Conservation (phyloP, 92 coral and sea anemone species). For the Porites evermanni region DNA sequence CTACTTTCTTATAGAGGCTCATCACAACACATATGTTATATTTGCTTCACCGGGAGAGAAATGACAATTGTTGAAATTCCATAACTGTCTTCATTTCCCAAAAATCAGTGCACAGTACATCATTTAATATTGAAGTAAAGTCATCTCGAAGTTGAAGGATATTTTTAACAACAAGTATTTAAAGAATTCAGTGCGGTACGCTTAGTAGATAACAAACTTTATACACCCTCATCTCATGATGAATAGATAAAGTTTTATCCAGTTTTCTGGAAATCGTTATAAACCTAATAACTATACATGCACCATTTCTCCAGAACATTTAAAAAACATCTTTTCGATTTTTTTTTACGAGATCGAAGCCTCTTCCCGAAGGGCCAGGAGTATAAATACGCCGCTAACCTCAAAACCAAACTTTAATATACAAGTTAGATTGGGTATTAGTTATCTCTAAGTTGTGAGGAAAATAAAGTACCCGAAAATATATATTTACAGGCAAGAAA, state of each 20-base stretch:
- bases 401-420: too few species aligned
- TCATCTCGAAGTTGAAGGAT: too few species aligned
- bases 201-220: not conserved
- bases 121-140: too few species aligned
- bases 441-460: too few species aligned
- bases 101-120: not conserved
- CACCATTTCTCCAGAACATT: not conserved
- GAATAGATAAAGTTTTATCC: not conserved
- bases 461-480: too few species aligned
- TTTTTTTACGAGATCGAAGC: too few species aligned
- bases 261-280: not conserved
- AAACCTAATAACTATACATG: not conserved
- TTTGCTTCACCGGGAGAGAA: conserved; percentile 6
- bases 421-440: too few species aligned
- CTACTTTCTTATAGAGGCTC: not conserved
- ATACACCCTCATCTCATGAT: not conserved
- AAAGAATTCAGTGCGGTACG: not conserved
- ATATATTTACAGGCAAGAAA: too few species aligned
- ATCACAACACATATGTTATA: not conserved
- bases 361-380: too few species aligned
- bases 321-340: not conserved
- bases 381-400: too few species aligned
- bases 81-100: not conserved
- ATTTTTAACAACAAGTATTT: not conserved
- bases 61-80: conserved; percentile 11